These are phyloP conservation scores for Sipha flava DNA, from an alignment of 1,140 invertebrate species.

Conservation along the genomic window DNA sequence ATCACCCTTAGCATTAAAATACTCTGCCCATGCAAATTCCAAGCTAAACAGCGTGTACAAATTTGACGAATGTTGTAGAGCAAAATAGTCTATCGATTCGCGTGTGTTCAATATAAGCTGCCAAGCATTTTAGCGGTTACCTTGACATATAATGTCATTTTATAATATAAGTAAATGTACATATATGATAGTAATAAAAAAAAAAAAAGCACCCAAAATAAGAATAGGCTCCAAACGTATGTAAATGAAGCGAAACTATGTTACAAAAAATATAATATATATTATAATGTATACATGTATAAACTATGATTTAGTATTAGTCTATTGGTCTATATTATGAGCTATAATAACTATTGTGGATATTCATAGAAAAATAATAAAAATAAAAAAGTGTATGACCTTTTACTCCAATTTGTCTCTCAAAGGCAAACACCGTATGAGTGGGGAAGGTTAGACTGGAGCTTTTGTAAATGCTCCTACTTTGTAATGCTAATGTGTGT, in stretches of 20 bases:
- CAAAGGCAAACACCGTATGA: background rate
- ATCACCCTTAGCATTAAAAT: background rate
- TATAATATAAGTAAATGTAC: no score
- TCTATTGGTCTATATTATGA: background rate
- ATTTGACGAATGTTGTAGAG: background rate
- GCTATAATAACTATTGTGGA: background rate
- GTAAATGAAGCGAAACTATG: background rate
- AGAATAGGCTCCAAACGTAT: background rate
- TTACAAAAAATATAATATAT: background rate
- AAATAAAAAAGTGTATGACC: conserved; percentile 5
- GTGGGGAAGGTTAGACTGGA: background rate
- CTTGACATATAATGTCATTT: background rate
- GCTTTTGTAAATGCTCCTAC: background rate
- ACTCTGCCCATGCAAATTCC: background rate
- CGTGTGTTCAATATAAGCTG: background rate
- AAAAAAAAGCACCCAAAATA: background rate
- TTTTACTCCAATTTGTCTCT: conserved; percentile 24
- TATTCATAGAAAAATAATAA: background rate
- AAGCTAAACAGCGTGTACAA: background rate
- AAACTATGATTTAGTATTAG: background rate
- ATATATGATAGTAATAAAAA: background rate
- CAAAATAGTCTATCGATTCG: background rate
- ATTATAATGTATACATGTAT: background rate
- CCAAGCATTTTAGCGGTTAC: background rate
- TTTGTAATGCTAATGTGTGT: background rate